Evolutionary conservation across 2,797 vertebrate species (phyloP), one percentile per base, ranked within the genome.

Genomic region (Lepilemur septentrionalis): DNA sequence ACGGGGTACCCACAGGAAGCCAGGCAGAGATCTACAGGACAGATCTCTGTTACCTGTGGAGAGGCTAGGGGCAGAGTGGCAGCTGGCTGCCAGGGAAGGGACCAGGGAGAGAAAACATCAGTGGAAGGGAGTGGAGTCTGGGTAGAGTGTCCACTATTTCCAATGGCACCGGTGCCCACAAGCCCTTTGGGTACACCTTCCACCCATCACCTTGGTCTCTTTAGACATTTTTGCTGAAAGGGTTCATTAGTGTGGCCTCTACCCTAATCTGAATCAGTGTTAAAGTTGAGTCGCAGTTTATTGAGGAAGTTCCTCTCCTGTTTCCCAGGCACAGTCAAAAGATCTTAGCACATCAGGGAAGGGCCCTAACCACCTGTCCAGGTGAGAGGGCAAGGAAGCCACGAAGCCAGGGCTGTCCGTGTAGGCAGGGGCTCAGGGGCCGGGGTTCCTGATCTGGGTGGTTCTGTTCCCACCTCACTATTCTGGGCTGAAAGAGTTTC

Each of bases 51-150:
- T 43, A 43, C 61, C 65, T 41, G 41, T 38, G 5, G 22, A 13
- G 35, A 13, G 41, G 35, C 35, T 52, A 28, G 13, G 23, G 11
- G 12, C 48, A n/a, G 10, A 32, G 52, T 17, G 94, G 52, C 11
- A 73, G 63, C 93, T 57, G 63, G n/a, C 57, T 95, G 57, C 76
- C 79, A 73, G 90, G 72, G 65, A 98, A 90, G 13, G 79, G 57
- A 75, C 79, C 73, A 43, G 76, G 35, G 73, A 81, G 73, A 96
- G 90, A 93, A 96, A 96, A 93, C 93, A 61, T 90, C 90, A 65
- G 59, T 46, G 25, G n/a, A 79, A 93, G 84, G 93, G 83, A 86
- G 52, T 18, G 57, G 76, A 85, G 4, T 7, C 80, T 95, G 93
- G 83, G 92, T 46, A 93, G 91, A 84, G 46, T 32, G 65, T 14